These are phyloP conservation scores for Torymus texanus DNA, from an alignment of 2,888 invertebrate genomes.

Conservation along the genomic window DNA sequence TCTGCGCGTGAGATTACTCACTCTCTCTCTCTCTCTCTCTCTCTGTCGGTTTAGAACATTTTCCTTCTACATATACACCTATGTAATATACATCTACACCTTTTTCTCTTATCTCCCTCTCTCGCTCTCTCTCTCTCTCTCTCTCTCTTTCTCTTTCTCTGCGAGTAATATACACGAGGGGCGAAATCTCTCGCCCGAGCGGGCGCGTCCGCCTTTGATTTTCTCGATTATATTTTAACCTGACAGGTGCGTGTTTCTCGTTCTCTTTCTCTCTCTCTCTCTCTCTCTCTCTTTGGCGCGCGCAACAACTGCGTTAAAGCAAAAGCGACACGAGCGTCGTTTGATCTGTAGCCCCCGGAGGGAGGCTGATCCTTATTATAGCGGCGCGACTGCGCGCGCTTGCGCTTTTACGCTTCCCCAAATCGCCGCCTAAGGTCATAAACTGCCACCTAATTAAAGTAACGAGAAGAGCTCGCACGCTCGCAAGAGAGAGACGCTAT, in stretches of 20 bases:
- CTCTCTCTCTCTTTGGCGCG: slow-evolving; percentile 20
- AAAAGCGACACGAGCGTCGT: slow-evolving; percentile 55
- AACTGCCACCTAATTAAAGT: slow-evolving; percentile 49
- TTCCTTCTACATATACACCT: background rate
- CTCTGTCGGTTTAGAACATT: slow-evolving; percentile 6
- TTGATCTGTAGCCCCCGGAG: slow-evolving; percentile 60
- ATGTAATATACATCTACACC: no score
- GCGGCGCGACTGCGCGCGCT: slow-evolving; percentile 16
- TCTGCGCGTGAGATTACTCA: no score
- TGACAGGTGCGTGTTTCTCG: slow-evolving; percentile 67
- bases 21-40: slow-evolving; percentile 3
- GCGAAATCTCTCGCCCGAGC: slow-evolving; percentile 54
- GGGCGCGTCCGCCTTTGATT: slow-evolving; percentile 66
- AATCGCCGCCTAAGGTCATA: slow-evolving; percentile 47
- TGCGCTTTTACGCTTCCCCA: slow-evolving; percentile 47
- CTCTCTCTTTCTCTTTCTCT: background rate
- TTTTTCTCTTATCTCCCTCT: slow-evolving; percentile 7
- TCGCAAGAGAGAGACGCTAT: no score
- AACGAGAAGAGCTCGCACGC: slow-evolving; percentile 6
- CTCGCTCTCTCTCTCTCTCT: no score
- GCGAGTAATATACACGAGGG: background rate
- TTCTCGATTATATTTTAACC: slow-evolving; percentile 71
- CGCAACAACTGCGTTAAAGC: slow-evolving; percentile 30
- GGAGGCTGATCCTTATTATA: slow-evolving; percentile 51
- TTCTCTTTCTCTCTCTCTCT: slow-evolving; percentile 21